phyloP scores from a whole-genome alignment of 2,797 vertebrate species.

The Numenius phaeopus region DNA sequence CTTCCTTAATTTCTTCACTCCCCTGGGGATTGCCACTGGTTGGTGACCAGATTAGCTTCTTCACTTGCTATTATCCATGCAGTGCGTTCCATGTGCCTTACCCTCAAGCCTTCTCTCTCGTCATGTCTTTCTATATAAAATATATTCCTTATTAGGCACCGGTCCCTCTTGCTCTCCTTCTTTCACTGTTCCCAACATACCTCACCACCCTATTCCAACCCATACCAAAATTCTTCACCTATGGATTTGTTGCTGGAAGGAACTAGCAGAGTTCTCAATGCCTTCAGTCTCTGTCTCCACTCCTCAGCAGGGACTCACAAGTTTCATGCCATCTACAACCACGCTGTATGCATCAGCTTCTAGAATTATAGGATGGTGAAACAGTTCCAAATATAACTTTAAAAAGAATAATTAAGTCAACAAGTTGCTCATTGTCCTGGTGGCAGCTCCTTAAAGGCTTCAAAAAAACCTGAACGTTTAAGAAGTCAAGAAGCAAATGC shows the following conservation, averaged over 20 bases:
- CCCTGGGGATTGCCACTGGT: neutral
- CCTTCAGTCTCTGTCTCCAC: neutral
- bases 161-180: neutral
- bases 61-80: neutral
- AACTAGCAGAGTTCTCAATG: neutral
- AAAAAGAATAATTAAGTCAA: no score
- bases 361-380: neutral
- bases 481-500: neutral
- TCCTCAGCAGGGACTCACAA: neutral
- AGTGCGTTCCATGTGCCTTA: fast-evolving
- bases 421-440: neutral
- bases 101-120: neutral
- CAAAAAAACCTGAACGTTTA: fast-evolving
- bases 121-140: neutral
- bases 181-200: neutral
- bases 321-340: neutral
- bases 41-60: neutral
- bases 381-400: neutral
- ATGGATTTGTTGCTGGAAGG: neutral
- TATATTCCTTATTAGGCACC: neutral
- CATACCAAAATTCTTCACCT: neutral
- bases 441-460: neutral
- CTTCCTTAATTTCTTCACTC: neutral
- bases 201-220: neutral
- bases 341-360: fast-evolving